Evolutionary conservation across 2,113 vertebrate genomes (phyloP), one percentile per base, ranked within the genome.

Genomic region (Triplophysa siluroides): DNA sequence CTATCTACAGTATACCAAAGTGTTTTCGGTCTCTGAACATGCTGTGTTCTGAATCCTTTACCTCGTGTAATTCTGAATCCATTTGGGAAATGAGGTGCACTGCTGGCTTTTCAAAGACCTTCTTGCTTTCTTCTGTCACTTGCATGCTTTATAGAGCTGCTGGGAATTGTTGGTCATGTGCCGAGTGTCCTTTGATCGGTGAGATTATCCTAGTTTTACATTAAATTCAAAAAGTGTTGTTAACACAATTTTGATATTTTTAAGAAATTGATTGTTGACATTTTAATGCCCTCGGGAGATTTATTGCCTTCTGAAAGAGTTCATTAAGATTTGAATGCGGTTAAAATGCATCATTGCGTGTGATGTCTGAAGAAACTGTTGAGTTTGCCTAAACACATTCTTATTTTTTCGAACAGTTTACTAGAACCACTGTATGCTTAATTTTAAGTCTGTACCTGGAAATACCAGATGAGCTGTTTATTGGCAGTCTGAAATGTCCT

Each of bases 201-300:
- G 29, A 38, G 54, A 21, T 82, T 78, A 10, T 45, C 14, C 60
- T 19, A 23, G 41, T 60, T 78, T 82, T 21, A 73, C 54, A 38
- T 61, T 26, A 7, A 65, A 45, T 82, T 60, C 24, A 54, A 13
- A 38, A 41, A 50, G 8, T 60, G 19, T 23, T 78, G 13, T 60
- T 41, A 18, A 41, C 33, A 52, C 21, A 63, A 23, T 24, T 77
- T n/a, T 54, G 62, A 50, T 14, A 29, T 58, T 33, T 41, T 43
- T n/a, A 60, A n/a, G 29, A 47, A 71, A 6, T 16, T 26, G 41
- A 76, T 16, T 70, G 14, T 23, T 43, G 13, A 61, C 47, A 58
- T 65, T 71, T 56, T 50, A 73, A 70, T 29, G 19, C 23, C 50
- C 21, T 29, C 3, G 5, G 16, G 8, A 52, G 60, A 54, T 5